Conservation (phyloP, 2,113 vertebrate species). For the Nerophis ophidion region DNA sequence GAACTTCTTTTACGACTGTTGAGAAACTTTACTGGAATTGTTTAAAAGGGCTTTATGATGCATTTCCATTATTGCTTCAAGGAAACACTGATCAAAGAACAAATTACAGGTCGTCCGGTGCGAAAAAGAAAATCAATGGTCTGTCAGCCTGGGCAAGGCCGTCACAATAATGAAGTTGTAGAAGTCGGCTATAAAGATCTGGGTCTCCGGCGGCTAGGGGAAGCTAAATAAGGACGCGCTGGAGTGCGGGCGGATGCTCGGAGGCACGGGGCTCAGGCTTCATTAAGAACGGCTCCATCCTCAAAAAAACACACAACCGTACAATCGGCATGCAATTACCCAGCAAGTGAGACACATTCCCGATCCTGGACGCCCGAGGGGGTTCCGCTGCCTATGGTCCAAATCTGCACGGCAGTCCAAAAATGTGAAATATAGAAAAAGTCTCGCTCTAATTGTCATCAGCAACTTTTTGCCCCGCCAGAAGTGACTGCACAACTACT, state of each 20-base stretch:
- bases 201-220: conserved; percentile 25
- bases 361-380: conserved; percentile 37
- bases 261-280: conserved; percentile 41
- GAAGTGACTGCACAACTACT: too few species aligned
- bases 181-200: conserved; percentile 8
- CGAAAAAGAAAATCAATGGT: neutral
- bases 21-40: too few species aligned
- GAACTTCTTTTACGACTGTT: too few species aligned
- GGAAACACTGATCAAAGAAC: too few species aligned
- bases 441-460: too few species aligned
- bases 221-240: conserved; percentile 31
- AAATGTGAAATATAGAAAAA: neutral
- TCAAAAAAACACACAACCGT: conserved; percentile 46
- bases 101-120: too few species aligned
- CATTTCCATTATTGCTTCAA: too few species aligned
- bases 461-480: too few species aligned
- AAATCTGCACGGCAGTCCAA: conserved; percentile 23
- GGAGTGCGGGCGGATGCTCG: conserved; percentile 45
- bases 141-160: neutral
- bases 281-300: conserved; percentile 65
- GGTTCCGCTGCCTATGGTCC: conserved; percentile 28
- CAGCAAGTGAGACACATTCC: conserved; percentile 38
- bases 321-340: conserved; percentile 55
- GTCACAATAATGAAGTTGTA: neutral
- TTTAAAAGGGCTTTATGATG: too few species aligned